A percentile compares a stretch with the other conserved stretches of the same genome.
phyloP scores from a whole-genome alignment of 2,797 vertebrate species.

The Acipenser transmontanus region DNA sequence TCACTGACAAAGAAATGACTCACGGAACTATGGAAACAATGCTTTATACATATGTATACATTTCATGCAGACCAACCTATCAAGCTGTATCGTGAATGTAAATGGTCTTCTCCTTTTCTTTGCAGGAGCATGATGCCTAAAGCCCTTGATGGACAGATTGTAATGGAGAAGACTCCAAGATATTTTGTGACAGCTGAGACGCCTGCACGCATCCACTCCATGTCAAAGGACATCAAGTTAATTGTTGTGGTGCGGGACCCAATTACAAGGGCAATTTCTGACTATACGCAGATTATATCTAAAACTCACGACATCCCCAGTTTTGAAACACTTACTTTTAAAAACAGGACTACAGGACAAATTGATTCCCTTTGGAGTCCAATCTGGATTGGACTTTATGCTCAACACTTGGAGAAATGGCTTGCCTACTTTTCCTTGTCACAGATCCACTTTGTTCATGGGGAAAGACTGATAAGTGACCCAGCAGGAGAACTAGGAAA shows the following conservation, averaged over 20 bases:
- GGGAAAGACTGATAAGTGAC: constrained; percentile 66
- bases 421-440: constrained; percentile 62
- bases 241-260: constrained; percentile 73
- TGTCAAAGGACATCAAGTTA: constrained; percentile 65
- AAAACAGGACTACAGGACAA: constrained; percentile 59
- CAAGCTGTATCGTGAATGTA: too few species aligned
- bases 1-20: constrained; percentile 4
- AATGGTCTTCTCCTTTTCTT: constrained; percentile 6
- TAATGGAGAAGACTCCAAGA: constrained; percentile 74
- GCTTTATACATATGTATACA: too few species aligned
- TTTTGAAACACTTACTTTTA: constrained; percentile 67
- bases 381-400: constrained; percentile 70
- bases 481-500: constrained; percentile 65
- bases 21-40: too few species aligned
- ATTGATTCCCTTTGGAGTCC: constrained; percentile 69
- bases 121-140: constrained; percentile 71
- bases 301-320: constrained; percentile 62
- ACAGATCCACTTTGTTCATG: constrained; percentile 71
- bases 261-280: constrained; percentile 68
- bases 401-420: constrained; percentile 70
- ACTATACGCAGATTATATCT: constrained; percentile 75
- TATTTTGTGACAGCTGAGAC: constrained; percentile 70
- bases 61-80: neutral
- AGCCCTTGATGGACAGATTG: constrained; percentile 68
- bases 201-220: constrained; percentile 59